Conservation (phyloP, 2,888 invertebrate species). For the Smittia aterrima region DNA sequence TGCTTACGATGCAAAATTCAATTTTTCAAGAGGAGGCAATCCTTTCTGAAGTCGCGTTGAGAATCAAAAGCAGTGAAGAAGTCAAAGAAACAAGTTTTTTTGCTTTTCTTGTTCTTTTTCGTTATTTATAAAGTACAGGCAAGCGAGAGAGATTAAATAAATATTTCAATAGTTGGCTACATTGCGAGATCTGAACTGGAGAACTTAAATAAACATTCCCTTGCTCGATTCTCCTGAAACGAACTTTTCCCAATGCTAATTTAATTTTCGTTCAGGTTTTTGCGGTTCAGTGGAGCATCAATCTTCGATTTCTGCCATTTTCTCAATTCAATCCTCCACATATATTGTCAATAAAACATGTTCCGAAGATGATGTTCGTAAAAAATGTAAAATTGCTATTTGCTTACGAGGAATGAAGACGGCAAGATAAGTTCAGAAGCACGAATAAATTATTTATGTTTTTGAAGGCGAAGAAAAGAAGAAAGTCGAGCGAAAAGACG, state of each 20-base stretch:
- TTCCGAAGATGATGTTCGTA: background rate
- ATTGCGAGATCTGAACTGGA: background rate
- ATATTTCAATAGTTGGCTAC: conserved; percentile 1
- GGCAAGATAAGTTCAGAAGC: background rate
- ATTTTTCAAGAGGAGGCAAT: background rate
- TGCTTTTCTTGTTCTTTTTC: background rate
- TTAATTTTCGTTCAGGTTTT: background rate
- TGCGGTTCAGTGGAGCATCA: background rate
- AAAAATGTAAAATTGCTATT: background rate
- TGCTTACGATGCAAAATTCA: conserved; percentile 21
- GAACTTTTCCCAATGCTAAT: background rate
- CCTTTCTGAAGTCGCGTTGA: background rate
- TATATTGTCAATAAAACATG: background rate
- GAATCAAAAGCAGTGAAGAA: background rate
- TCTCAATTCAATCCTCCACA: background rate
- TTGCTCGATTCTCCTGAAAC: background rate
- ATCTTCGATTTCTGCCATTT: background rate
- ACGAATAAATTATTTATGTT: conserved; percentile 1
- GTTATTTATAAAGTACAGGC: background rate
- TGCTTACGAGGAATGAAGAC: background rate
- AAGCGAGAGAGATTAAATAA: conserved; percentile 7
- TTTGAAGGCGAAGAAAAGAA: background rate
- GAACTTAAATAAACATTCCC: background rate
- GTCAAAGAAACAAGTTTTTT: background rate
- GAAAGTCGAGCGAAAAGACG: background rate